phyloP scores from a whole-genome alignment of 1,140 invertebrate genomes.

The Cydia amplana region DNA sequence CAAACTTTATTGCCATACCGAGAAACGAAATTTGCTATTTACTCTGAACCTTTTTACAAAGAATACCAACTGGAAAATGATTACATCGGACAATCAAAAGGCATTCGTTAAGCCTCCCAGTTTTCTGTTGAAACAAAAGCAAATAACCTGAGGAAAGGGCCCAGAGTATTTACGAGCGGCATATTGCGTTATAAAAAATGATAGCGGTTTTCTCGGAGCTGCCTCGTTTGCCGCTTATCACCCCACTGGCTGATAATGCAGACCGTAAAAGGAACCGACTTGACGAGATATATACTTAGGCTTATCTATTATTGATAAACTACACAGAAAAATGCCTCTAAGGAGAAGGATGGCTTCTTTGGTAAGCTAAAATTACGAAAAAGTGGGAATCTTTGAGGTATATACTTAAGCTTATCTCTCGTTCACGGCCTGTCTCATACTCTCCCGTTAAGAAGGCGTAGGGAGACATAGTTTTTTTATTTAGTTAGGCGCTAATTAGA shows the following conservation, averaged over 20 bases:
- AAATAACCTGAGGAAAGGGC: conserved; percentile 48
- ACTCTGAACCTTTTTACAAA: too few relatives aligned
- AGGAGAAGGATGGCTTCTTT: conserved; percentile 8
- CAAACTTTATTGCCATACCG: too few relatives aligned
- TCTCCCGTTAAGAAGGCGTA: background rate
- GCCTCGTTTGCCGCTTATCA: conserved; percentile 53
- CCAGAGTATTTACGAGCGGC: conserved; percentile 52
- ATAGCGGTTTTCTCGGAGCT: conserved; percentile 52
- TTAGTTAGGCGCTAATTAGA: background rate
- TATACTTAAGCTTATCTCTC: background rate
- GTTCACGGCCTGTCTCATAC: background rate
- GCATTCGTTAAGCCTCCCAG: conserved; percentile 36
- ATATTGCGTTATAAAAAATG: conserved; percentile 62
- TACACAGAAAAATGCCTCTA: conserved; percentile 35
- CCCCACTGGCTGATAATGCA: conserved; percentile 46
- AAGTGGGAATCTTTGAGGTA: background rate
- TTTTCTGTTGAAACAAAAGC: conserved; percentile 46
- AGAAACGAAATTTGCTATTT: too few relatives aligned
- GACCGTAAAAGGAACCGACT: conserved; percentile 48
- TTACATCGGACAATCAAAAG: conserved; percentile 36
- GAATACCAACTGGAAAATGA: background rate
- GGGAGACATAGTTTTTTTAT: background rate
- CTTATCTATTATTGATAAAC: conserved; percentile 52
- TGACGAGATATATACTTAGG: conserved; percentile 49
- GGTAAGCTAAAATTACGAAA: conserved; percentile 8